These are phyloP conservation scores for Tanytarsus gracilentus DNA, from an alignment of 2,888 invertebrate species.

Conservation along the genomic window DNA sequence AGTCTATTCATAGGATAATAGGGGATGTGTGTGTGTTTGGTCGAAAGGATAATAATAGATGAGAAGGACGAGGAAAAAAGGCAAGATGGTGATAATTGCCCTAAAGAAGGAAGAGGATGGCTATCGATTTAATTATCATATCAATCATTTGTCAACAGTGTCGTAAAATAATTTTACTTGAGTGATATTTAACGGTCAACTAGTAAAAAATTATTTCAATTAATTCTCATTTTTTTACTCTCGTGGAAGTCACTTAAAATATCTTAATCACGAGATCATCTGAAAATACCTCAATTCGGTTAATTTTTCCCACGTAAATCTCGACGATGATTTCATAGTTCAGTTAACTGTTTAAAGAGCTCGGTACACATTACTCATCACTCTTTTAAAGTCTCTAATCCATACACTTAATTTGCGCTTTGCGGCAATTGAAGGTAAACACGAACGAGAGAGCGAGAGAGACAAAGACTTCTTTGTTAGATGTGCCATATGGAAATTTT, in stretches of 20 bases:
- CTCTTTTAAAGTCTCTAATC: not conserved
- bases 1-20: no score
- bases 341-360: slow-evolving; percentile 20
- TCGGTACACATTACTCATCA: slow-evolving; percentile 15
- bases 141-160: slow-evolving; percentile 24
- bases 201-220: not conserved
- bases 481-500: no score
- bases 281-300: no score
- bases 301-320: no score
- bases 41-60: no score
- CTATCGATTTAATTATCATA: slow-evolving; percentile 26
- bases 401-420: not conserved
- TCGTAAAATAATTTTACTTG: not conserved
- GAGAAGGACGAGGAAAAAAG: not conserved
- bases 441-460: no score
- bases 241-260: no score
- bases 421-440: slow-evolving; percentile 13
- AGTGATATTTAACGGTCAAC: not conserved
- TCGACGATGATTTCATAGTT: slow-evolving; percentile 25
- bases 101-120: not conserved
- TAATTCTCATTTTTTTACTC: no score
- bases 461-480: no score
- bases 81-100: slow-evolving; percentile 18
- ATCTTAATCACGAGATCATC: no score
- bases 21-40: no score